Conservation (phyloP, 2,888 invertebrate species). For the Amphipyra berbera region DNA sequence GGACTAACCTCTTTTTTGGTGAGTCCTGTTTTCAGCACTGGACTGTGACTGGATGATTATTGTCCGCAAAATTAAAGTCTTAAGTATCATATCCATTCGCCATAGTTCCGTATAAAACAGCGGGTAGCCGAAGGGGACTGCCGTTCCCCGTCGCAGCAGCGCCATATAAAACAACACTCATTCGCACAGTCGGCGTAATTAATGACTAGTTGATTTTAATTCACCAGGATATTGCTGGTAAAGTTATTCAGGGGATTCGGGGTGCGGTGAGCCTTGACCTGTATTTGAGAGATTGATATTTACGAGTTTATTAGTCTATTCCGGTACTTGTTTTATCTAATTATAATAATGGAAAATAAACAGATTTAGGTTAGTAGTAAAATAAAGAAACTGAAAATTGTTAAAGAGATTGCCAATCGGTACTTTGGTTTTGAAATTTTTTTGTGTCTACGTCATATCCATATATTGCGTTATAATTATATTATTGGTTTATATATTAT, state of each 20-base stretch:
- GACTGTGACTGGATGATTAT: not conserved
- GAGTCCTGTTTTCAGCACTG: not conserved
- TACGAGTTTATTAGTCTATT: not conserved
- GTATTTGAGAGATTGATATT: conserved; percentile 12
- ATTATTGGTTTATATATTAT: no score
- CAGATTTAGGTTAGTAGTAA: no score
- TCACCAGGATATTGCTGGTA: conserved; percentile 41
- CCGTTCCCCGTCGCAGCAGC: conserved; percentile 52
- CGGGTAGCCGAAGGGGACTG: conserved; percentile 52
- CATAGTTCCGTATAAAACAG: conserved; percentile 26
- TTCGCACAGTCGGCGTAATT: conserved; percentile 62
- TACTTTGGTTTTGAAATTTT: no score
- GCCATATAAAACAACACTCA: conserved; percentile 62
- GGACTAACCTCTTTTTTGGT: no score
- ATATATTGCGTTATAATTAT: no score
- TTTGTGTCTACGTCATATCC: no score
- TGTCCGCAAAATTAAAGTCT: not conserved
- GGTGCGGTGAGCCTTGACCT: conserved; percentile 20
- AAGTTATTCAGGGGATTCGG: conserved; percentile 7
- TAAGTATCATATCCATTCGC: conserved; percentile 33
- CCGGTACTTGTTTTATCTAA: not conserved
- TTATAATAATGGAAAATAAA: no score
- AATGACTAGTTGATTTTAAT: conserved; percentile 63
- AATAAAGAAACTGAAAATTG: no score
- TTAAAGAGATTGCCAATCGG: no score